phyloP scores from a whole-genome alignment of 1,140 invertebrate genomes.

The Glossosoma conforme region DNA sequence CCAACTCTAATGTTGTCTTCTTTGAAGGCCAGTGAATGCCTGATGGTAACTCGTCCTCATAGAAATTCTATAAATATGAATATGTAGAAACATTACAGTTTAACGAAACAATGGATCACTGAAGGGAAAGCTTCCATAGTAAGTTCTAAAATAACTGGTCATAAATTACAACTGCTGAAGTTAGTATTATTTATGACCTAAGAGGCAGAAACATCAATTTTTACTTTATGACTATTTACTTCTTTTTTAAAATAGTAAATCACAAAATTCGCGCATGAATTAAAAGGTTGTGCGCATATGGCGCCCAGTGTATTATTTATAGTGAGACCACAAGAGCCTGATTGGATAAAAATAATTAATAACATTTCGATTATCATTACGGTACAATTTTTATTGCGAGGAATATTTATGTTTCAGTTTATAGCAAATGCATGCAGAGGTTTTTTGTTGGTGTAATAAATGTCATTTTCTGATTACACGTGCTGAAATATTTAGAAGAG shows the following conservation, averaged over 20 bases:
- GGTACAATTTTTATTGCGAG: constrained; percentile 28
- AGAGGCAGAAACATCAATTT: too few species aligned
- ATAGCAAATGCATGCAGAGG: constrained; percentile 22
- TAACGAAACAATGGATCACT: too few species aligned
- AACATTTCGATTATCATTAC: constrained; percentile 31
- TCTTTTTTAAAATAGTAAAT: neutral
- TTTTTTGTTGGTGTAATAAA: constrained; percentile 19
- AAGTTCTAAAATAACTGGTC: too few species aligned
- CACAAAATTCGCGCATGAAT: neutral
- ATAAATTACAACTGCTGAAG: too few species aligned
- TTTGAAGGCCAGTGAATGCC: too few species aligned
- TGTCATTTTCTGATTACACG: constrained; percentile 19
- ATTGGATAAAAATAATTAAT: constrained; percentile 32
- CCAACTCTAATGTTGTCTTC: too few species aligned
- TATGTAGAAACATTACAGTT: too few species aligned
- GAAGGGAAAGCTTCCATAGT: too few species aligned
- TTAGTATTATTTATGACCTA: too few species aligned
- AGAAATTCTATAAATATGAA: too few species aligned
- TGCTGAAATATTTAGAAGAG: neutral
- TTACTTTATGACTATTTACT: neutral
- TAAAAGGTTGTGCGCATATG: constrained; percentile 13
- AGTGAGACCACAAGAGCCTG: constrained; percentile 25
- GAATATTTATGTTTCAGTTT: constrained; percentile 21
- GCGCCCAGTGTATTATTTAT: constrained; percentile 24
- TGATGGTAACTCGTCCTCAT: too few species aligned